Evolutionary conservation across 2,113 vertebrate species (phyloP).

Genomic region (Ibidorhyncha struthersii): DNA sequence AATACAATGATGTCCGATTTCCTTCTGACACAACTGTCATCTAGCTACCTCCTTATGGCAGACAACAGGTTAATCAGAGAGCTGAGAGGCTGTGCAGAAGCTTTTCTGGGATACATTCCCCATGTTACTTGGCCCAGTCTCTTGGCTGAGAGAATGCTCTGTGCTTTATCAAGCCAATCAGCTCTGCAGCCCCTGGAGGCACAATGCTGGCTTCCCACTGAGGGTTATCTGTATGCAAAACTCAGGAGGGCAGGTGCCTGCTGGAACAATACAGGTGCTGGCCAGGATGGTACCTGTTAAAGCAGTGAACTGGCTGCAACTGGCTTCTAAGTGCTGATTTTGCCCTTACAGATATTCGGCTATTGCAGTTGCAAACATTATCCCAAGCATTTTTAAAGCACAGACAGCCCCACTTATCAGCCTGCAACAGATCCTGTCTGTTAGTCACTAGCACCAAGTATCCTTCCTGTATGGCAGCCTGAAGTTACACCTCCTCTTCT

Average conservation of each 20-base stretch:
- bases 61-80: slow-evolving; percentile 41
- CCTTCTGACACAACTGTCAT: background rate
- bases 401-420: background rate
- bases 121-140: background rate
- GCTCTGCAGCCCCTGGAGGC: background rate
- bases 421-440: background rate
- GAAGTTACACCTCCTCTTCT: background rate
- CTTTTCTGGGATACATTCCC: slow-evolving; percentile 9
- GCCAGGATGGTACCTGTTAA: slow-evolving; percentile 58
- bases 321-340: slow-evolving; percentile 11
- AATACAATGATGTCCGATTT: background rate
- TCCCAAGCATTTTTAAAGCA: background rate
- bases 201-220: slow-evolving; percentile 20
- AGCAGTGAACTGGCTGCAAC: slow-evolving; percentile 30
- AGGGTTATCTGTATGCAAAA: slow-evolving; percentile 40
- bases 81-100: background rate
- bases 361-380: background rate
- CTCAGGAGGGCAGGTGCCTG: slow-evolving; percentile 39
- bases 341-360: background rate
- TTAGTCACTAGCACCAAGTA: background rate
- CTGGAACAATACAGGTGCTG: slow-evolving; percentile 47
- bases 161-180: slow-evolving; percentile 73
- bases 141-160: slow-evolving; percentile 25
- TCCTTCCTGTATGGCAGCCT: background rate
- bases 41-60: background rate